phyloP scores from a whole-genome alignment of 2,888 invertebrate genomes.

The Ypsolopha scabrella region DNA sequence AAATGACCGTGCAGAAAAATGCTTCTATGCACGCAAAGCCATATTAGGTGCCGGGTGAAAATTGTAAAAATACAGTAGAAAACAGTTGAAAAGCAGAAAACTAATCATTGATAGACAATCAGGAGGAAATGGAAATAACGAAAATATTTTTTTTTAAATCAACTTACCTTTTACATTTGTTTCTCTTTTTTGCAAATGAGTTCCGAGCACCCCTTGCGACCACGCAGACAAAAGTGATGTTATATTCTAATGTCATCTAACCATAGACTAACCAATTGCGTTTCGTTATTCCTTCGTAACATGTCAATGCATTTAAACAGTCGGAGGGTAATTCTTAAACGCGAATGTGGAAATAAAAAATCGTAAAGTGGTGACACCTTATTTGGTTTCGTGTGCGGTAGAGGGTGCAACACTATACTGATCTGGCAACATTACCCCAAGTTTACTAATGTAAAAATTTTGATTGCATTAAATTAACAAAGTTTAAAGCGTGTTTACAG shows the following conservation, averaged over 20 bases:
- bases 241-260: neutral
- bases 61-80: neutral
- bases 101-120: neutral
- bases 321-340: too few relatives aligned
- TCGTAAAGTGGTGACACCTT: too few relatives aligned
- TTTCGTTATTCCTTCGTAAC: neutral
- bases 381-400: too few relatives aligned
- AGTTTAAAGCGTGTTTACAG: too few relatives aligned
- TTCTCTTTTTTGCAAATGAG: neutral
- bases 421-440: too few relatives aligned
- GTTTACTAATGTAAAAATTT: too few relatives aligned
- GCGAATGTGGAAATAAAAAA: too few relatives aligned
- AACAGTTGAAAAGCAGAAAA: neutral
- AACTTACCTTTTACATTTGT: too few relatives aligned
- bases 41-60: neutral
- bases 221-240: neutral
- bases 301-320: neutral
- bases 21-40: neutral
- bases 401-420: too few relatives aligned
- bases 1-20: neutral
- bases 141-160: neutral
- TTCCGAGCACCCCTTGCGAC: neutral
- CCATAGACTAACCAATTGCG: neutral
- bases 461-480: too few relatives aligned
- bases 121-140: neutral